Evolutionary conservation across 1,140 invertebrate genomes (phyloP).

Genomic region (Sitophilus oryzae): DNA sequence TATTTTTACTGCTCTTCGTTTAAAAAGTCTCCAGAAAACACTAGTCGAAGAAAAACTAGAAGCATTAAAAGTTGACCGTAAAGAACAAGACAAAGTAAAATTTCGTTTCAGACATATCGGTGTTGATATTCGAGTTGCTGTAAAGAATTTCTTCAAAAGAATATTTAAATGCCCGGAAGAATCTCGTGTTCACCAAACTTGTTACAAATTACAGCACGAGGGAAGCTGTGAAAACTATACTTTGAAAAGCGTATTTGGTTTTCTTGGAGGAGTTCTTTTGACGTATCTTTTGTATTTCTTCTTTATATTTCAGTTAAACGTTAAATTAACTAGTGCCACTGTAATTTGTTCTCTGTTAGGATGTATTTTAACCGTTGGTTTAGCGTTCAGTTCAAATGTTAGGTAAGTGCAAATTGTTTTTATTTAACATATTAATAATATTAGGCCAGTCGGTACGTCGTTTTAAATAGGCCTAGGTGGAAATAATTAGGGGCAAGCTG

Average conservation of each 20-base stretch:
- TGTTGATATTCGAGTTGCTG: slow-evolving; percentile 18
- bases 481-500: no score
- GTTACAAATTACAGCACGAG: slow-evolving; percentile 47
- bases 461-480: no score
- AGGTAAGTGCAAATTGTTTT: slow-evolving; percentile 45
- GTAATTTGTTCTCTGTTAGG: slow-evolving; percentile 56
- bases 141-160: slow-evolving; percentile 27
- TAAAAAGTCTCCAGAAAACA: slow-evolving; percentile 27
- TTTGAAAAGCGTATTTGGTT: slow-evolving; percentile 55
- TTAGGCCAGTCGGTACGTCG: no score
- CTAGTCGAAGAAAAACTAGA: slow-evolving; percentile 36
- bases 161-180: slow-evolving; percentile 25
- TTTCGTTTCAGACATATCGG: slow-evolving; percentile 30
- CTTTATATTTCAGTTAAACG: slow-evolving; percentile 57
- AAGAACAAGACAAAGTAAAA: slow-evolving; percentile 15
- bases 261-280: slow-evolving; percentile 54
- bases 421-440: not conserved
- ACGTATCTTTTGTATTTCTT: slow-evolving; percentile 61
- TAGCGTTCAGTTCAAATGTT: slow-evolving; percentile 59
- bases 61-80: slow-evolving; percentile 23
- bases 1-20: slow-evolving; percentile 29
- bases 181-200: slow-evolving; percentile 21
- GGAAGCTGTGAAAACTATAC: slow-evolving; percentile 55
- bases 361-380: slow-evolving; percentile 55
- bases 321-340: slow-evolving; percentile 50